Base-by-base conservation (phyloP, 2,113 vertebrate species). In the Coturnix japonica region DNA sequence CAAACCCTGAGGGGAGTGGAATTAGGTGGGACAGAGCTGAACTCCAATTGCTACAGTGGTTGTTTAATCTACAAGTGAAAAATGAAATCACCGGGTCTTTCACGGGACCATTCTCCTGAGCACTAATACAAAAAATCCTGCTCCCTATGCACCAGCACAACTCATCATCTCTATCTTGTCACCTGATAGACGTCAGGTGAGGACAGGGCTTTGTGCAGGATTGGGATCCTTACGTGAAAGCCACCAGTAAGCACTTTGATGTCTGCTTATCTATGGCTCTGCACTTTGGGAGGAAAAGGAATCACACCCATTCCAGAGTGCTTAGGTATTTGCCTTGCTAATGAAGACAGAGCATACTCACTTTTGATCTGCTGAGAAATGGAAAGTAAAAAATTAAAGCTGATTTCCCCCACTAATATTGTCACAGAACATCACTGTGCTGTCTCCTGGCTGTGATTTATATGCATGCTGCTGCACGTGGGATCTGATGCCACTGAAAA, bases 381-480 rank as follows among this genome's bases (percentile, higher is more conserved):
- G 89, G 87, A 43, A 94, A 91, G 71, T 78, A 57, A 91, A 91
- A 95, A 96, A 96, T 97, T 86, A 95, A 96, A 97, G 95, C 94
- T 92, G 94, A 97, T 96, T 97, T 94, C 85, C 85, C 89, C 71
- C 74, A 89, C 89, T 85, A 77, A 86, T 44, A 69, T 73, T 94
- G 93, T 95, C 94, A 84, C 64, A 79, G 91, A 94, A 39, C 91
- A 89, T 80, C 93, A 53, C 41, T 35, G 72, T 16, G 13, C 49
- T 69, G 77, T 91, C 87, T 95, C 86, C 92, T 69, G 92, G 87
- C 93, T 92, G 75, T 54, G 53, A 81, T 94, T 81, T 91, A 60
- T 61, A 4, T 70, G 81, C 53, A 19, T 17, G 85, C 64, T 86
- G 91, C 75, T 95, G 85, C 77, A 31, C 6, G 18, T 37, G 91